A percentile compares a stretch with the other conserved stretches of the same genome.
phyloP scores from a whole-genome alignment of 2,113 vertebrate genomes.

The Paralichthys olivaceus region DNA sequence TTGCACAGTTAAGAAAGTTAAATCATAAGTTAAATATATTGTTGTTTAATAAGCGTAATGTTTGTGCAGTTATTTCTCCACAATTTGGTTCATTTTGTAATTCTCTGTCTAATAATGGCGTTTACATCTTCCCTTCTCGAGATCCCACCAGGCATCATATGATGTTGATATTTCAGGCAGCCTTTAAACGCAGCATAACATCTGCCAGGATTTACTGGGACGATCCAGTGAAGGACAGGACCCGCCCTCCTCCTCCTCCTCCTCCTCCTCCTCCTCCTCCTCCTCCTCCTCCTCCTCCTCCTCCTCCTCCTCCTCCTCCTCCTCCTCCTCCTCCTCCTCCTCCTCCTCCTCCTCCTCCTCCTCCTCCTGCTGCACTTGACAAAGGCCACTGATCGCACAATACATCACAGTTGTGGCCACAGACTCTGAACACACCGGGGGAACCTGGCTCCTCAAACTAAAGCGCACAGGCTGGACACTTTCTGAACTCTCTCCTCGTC shows the following conservation, averaged over 20 bases:
- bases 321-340: constrained; percentile 64
- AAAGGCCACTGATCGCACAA: constrained; percentile 58
- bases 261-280: constrained; percentile 33
- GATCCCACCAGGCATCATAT: not conserved
- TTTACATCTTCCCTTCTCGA: not conserved
- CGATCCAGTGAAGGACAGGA: constrained; percentile 46
- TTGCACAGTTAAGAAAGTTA: no score
- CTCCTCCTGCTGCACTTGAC: constrained; percentile 75
- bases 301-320: constrained; percentile 56
- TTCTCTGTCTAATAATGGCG: not conserved
- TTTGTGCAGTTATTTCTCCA: not conserved
- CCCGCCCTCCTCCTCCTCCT: constrained; percentile 70
- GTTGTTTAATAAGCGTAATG: no score
- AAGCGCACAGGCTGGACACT: not conserved
- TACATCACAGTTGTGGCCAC: constrained; percentile 56
- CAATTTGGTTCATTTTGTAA: not conserved
- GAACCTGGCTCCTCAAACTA: not conserved
- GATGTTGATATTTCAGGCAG: constrained; percentile 18
- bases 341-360: constrained; percentile 43
- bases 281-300: constrained; percentile 66
- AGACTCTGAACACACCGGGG: constrained; percentile 35
- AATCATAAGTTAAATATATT: no score
- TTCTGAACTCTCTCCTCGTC: not conserved
- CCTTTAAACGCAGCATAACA: constrained; percentile 54
- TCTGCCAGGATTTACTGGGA: constrained; percentile 57